Base-by-base conservation (phyloP, 2,797 vertebrate genomes). In the Syngnathus acus region DNA sequence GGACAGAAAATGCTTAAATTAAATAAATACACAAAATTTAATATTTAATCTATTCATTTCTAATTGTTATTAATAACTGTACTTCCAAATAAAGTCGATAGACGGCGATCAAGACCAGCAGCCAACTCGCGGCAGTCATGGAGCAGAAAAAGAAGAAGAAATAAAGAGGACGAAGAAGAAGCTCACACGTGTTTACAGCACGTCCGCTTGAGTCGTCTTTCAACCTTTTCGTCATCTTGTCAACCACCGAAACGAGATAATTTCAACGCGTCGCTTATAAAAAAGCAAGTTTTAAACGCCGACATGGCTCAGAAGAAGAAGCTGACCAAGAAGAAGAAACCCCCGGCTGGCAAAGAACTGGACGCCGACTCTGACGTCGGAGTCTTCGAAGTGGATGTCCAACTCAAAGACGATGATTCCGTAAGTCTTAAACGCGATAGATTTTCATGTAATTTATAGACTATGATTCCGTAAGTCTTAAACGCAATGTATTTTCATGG, bases 261-360 rank as follows among this genome's bases (percentile, higher is more conserved):
- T 11, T 47, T 13, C n/a, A 61, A 17, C 11, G 4, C 39, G 16
- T 60, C 2, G 7, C 9, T 19, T 38, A 5, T 21, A 23, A 60
- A 37, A 58, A 55, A 19, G 23, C 40, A 19, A 50, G 23, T n/a
- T 1, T 9, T 23, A 71, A 68, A 39, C 14, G 6, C 40, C 45
- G 71, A 0, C 21, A 94, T 94, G 93, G 92, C 89, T 0, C 90
- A 91, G 67, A 89, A 87, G 26, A 94, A 92, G 81, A 92, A 86
- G 47, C 32, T 88, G 6, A 89, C 78, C 26, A 93, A 88, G 82
- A 92, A 84, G 78, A 91, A 78, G 79, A 85, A 84, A 66, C 77
- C 85, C 65, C 40, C 64, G 0, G 69, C 51, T 45, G 70, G 50
- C 57, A 84, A 80, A 54, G 89, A 91, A 11, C 45, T 70, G 2